Percentiles rank a stretch among this genome's conserved stretches.
Conservation (phyloP, 2,797 vertebrate genomes). For the Silurus aristotelis region DNA sequence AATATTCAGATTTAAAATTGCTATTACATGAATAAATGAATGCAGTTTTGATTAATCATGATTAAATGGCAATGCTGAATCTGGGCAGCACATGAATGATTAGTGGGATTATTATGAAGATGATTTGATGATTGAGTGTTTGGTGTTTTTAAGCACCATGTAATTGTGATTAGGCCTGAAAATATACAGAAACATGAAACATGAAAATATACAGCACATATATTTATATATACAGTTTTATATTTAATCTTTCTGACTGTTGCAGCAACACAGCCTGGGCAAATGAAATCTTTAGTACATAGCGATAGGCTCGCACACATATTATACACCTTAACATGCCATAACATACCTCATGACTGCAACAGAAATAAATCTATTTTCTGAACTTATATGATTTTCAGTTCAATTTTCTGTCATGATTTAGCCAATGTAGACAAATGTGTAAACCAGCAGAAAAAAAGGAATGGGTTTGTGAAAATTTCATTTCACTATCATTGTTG, state of each 20-base stretch:
- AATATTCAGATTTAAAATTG: neutral
- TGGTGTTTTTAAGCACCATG: conserved; percentile 12
- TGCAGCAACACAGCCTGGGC: neutral
- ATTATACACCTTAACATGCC: neutral
- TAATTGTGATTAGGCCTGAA: conserved; percentile 1
- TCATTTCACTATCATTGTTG: neutral
- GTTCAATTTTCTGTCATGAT: neutral
- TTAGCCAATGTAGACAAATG: neutral
- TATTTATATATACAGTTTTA: neutral
- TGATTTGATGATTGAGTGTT: conserved; percentile 4
- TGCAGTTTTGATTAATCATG: neutral
- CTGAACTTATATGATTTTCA: neutral
- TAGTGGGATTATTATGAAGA: conserved; percentile 1
- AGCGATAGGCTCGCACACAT: neutral
- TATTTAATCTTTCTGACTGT: neutral
- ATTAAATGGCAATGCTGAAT: neutral
- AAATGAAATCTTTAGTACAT: neutral
- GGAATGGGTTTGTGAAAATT: neutral
- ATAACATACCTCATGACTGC: neutral
- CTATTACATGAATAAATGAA: neutral
- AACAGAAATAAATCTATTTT: neutral
- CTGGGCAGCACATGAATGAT: neutral
- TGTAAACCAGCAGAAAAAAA: neutral
- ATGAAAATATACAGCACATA: neutral
- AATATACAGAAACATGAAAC: neutral